Percentiles rank a stretch among this genome's conserved stretches.
These are phyloP conservation scores for Synaphobranchus kaupii DNA, from an alignment of 2,797 vertebrate species.

Conservation along the genomic window DNA sequence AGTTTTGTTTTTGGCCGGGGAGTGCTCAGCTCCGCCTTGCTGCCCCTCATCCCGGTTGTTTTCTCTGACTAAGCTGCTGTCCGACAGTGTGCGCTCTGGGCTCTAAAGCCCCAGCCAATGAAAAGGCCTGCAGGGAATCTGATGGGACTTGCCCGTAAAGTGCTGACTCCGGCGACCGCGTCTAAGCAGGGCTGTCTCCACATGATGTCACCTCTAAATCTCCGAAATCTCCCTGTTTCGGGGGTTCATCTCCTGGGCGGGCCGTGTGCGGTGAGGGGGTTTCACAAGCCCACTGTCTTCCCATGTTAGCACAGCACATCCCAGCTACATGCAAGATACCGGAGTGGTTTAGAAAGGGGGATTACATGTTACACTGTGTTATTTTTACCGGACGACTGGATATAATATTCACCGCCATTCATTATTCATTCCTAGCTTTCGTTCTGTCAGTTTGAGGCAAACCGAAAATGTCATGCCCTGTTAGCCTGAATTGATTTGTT, in stretches of 20 bases:
- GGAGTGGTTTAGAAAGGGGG: conserved; percentile 5
- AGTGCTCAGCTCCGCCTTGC: conserved; percentile 53
- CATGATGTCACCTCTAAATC: conserved; percentile 45
- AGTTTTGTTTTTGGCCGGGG: conserved; percentile 54
- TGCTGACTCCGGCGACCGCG: conserved; percentile 53
- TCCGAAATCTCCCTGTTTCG: conserved; percentile 12
- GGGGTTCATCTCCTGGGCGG: background rate
- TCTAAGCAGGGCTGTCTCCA: conserved; percentile 37
- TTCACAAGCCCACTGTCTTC: background rate
- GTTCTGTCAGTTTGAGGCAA: background rate
- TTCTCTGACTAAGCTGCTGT: conserved; percentile 63
- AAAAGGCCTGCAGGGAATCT: conserved; percentile 43
- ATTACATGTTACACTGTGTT: conserved; percentile 13
- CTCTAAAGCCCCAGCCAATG: conserved; percentile 32
- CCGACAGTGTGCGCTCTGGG: conserved; percentile 27
- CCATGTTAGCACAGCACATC: conserved; percentile 3
- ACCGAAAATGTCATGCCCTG: conserved; percentile 9
- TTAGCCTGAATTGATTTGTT: conserved; percentile 2
- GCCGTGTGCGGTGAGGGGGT: background rate
- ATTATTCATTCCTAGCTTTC: conserved; percentile 15
- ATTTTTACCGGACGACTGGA: conserved; percentile 8
- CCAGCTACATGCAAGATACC: background rate
- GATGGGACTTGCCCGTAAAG: conserved; percentile 54
- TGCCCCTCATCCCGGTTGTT: conserved; percentile 52
- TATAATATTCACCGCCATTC: background rate